Evolutionary conservation across 2,888 invertebrate species (phyloP).

Genomic region (Gastracanthus pulcherrimus): DNA sequence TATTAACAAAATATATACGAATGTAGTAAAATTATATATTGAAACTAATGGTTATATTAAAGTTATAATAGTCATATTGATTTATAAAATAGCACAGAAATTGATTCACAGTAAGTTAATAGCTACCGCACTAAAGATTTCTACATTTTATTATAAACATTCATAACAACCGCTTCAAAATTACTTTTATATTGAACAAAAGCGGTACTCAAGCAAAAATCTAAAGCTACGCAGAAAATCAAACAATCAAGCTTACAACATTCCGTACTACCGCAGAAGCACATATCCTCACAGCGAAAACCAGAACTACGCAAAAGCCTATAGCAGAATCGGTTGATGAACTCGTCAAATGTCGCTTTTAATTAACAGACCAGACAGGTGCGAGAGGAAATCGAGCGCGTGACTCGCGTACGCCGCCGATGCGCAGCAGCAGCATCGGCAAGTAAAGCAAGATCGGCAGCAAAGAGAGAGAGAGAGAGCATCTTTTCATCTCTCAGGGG

Average conservation of each 20-base stretch:
- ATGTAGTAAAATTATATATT: too few relatives aligned
- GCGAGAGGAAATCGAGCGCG: too few relatives aligned
- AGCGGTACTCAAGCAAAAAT: neutral
- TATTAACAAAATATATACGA: too few relatives aligned
- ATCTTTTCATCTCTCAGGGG: neutral
- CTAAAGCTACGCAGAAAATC: neutral
- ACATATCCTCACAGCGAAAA: neutral
- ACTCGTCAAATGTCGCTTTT: slow-evolving; percentile 67
- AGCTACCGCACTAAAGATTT: too few relatives aligned
- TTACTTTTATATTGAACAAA: too few relatives aligned
- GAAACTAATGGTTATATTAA: too few relatives aligned
- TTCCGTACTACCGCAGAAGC: neutral
- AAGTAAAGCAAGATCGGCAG: slow-evolving; percentile 11
- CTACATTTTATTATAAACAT: too few relatives aligned
- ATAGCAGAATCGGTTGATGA: slow-evolving; percentile 62
- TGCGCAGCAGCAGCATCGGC: neutral
- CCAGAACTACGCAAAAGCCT: neutral
- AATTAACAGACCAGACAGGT: slow-evolving; percentile 70
- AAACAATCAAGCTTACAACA: neutral
- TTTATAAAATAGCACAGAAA: too few relatives aligned
- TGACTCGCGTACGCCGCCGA: slow-evolving; percentile 65
- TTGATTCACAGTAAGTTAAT: too few relatives aligned
- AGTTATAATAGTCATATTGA: too few relatives aligned
- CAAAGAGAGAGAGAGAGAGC: neutral
- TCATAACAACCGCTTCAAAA: too few relatives aligned